Evolutionary conservation across 2,888 invertebrate genomes (phyloP).

Genomic region (Digitonthophagus gazella): DNA sequence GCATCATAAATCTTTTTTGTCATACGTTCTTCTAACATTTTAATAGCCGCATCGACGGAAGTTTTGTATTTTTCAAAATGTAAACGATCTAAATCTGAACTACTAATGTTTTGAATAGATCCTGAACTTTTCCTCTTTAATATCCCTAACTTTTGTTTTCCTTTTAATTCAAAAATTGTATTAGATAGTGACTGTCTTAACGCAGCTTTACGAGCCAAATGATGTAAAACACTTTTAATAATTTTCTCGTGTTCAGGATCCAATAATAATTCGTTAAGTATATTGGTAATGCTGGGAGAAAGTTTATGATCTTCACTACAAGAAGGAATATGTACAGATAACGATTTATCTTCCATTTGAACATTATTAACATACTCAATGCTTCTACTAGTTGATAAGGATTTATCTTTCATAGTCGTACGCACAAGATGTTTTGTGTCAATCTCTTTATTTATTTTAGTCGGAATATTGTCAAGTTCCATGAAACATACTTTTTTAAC

Average conservation of each 20-base stretch:
- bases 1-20: conserved; percentile 2
- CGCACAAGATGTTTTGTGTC: background rate
- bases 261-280: background rate
- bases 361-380: too few relatives aligned
- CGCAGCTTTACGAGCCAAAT: background rate
- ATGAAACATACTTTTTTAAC: background rate
- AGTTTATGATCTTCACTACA: background rate
- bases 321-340: background rate
- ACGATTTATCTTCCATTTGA: background rate
- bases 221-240: background rate
- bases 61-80: background rate
- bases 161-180: background rate
- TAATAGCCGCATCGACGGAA: background rate
- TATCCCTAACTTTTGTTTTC: background rate
- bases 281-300: background rate
- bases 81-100: background rate
- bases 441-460: background rate
- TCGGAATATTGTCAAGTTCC: conserved; percentile 2
- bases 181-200: conserved; percentile 3
- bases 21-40: conserved; percentile 5
- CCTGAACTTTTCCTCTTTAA: conserved; percentile 10
- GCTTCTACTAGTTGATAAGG: background rate
- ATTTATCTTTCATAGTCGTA: background rate
- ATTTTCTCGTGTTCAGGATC: conserved; percentile 4
- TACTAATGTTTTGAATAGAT: background rate